Evolutionary conservation across 1,140 invertebrate species (phyloP).

Genomic region (Hycleus phaleratus): DNA sequence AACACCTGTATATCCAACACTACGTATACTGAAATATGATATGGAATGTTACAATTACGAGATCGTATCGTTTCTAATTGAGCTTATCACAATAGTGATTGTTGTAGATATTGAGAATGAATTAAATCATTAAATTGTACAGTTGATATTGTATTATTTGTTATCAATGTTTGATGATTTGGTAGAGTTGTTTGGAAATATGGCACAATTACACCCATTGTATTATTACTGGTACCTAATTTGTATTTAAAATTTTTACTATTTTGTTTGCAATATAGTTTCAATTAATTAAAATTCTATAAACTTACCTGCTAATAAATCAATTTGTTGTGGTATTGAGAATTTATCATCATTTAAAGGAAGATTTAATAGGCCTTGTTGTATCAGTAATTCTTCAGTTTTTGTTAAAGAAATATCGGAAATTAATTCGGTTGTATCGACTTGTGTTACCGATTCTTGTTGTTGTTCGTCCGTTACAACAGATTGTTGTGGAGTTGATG

Average conservation of each 20-base stretch:
- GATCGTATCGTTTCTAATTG: not conserved
- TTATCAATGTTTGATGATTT: slow-evolving; percentile 22
- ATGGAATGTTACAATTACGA: not conserved
- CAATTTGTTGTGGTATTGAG: slow-evolving; percentile 25
- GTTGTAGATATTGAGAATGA: slow-evolving; percentile 13
- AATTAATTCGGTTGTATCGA: slow-evolving; percentile 5
- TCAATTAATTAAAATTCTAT: not conserved
- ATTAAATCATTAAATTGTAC: slow-evolving; percentile 26
- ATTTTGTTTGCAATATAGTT: too few species aligned
- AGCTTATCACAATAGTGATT: slow-evolving; percentile 3
- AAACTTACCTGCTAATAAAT: slow-evolving; percentile 24
- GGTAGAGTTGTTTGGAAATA: slow-evolving; percentile 29
- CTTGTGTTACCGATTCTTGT: not conserved
- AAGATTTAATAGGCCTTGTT: slow-evolving; percentile 30
- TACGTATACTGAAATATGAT: not conserved
- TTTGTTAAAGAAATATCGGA: slow-evolving; percentile 29
- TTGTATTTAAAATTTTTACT: too few species aligned
- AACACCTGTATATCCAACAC: too few species aligned
- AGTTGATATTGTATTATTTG: slow-evolving; percentile 7
- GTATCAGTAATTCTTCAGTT: slow-evolving; percentile 31
- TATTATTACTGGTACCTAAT: slow-evolving; percentile 11
- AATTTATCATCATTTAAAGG: slow-evolving; percentile 29
- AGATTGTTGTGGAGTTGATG: slow-evolving; percentile 2
- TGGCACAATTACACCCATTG: slow-evolving; percentile 23
- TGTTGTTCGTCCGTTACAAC: not conserved